These are phyloP conservation scores for Pogona vitticeps DNA, from an alignment of 2,113 vertebrate species.

Conservation along the genomic window DNA sequence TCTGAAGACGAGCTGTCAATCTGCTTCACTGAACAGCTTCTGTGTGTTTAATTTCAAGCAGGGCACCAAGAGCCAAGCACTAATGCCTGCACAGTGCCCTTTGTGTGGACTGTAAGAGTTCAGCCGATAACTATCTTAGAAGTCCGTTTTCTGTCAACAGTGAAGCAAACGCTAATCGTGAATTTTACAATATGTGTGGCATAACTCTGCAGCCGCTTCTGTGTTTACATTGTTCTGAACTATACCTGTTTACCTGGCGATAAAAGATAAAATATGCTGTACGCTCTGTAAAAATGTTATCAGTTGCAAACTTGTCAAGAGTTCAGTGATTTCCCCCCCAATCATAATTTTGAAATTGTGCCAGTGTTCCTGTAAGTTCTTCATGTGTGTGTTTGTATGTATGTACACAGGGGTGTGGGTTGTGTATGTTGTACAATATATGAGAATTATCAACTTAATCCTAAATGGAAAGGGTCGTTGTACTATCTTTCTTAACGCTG, in stretches of 20 bases:
- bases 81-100: conserved; percentile 41
- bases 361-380: conserved; percentile 61
- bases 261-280: conserved; percentile 63
- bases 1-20: neutral
- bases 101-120: conserved; percentile 45
- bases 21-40: conserved; percentile 30
- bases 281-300: conserved; percentile 67
- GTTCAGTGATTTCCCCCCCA: conserved; percentile 57
- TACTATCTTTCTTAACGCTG: conserved; percentile 71
- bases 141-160: conserved; percentile 61
- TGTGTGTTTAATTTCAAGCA: conserved; percentile 50
- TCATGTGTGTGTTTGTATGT: conserved; percentile 51
- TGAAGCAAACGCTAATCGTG: conserved; percentile 66
- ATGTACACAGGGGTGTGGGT: conserved; percentile 54
- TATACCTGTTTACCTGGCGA: conserved; percentile 64
- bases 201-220: conserved; percentile 69
- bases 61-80: conserved; percentile 27
- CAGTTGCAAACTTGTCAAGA: conserved; percentile 65
- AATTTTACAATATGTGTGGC: conserved; percentile 68
- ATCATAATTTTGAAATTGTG: conserved; percentile 63
- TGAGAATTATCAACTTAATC: conserved; percentile 73
- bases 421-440: conserved; percentile 52
- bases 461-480: conserved; percentile 80
- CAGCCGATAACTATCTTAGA: conserved; percentile 56
- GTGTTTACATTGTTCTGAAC: conserved; percentile 70